Evolutionary conservation across 92 coral and sea anemone genomes (phyloP).

Genomic region (Muricea muricata): DNA sequence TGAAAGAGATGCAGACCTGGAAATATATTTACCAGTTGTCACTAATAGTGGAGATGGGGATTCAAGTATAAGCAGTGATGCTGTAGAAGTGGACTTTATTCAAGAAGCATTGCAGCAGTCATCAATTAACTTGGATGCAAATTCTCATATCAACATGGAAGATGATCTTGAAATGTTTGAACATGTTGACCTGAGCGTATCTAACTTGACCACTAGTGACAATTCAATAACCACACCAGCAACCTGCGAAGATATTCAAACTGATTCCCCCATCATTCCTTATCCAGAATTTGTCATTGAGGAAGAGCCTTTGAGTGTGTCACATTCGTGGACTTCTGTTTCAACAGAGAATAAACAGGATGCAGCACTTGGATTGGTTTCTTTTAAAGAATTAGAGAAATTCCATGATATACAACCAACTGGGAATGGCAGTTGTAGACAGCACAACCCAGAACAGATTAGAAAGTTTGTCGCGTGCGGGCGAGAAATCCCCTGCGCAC

Average conservation of each 20-base stretch:
- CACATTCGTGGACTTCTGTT: slow-evolving; percentile 3
- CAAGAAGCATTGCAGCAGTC: neutral
- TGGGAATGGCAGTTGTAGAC: neutral
- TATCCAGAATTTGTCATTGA: neutral
- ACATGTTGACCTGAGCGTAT: neutral
- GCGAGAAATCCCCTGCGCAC: no score
- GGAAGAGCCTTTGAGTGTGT: neutral
- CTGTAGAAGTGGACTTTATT: slow-evolving; percentile 1
- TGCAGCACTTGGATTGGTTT: slow-evolving; percentile 5
- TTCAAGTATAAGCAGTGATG: neutral
- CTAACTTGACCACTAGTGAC: neutral
- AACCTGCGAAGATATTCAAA: neutral
- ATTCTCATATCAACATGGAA: neutral
- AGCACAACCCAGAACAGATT: slow-evolving; percentile 7
- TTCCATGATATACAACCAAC: neutral
- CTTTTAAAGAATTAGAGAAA: slow-evolving; percentile 11
- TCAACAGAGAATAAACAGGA: slow-evolving; percentile 5
- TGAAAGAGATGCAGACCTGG: neutral
- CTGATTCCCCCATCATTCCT: neutral
- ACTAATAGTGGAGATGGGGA: neutral
- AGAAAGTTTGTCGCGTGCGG: no score
- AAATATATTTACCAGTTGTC: neutral
- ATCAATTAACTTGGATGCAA: slow-evolving; percentile 4
- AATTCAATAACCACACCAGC: neutral
- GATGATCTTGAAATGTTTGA: neutral